Evolutionary conservation across 2,888 invertebrate species (phyloP), one percentile per base, ranked within the genome.

Genomic region (Perithous albicinctus): DNA sequence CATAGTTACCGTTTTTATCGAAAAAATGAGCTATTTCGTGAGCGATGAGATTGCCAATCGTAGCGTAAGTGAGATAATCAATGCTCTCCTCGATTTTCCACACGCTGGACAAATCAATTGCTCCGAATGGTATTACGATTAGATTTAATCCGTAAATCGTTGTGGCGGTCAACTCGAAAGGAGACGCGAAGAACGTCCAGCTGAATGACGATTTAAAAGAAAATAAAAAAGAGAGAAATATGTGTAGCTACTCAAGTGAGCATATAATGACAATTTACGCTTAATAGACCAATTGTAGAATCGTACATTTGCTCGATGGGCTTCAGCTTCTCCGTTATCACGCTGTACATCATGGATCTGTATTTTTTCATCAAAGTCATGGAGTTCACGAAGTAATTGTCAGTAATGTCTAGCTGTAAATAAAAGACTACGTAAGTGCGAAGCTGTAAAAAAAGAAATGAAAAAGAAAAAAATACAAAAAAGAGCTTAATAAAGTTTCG

Each of bases 21-120:
- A 90, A 90, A 29, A 89, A 87, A 84, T 86, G 88, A 56, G 88
- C 86, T 15, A 90, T 90, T 76, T 89, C 88, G n/a, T 85, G 88
- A 59, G 88, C 89, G 77, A 90, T 85, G 43, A 85, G 70, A 78
- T 80, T 88, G n/a, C 90, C 90, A 56, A 90, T 84, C 3, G 84
- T 89, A 8, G 89, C 89, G n/a, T 87, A 46, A 51, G 41, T 78
- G 35, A 88, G 66, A 74, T 89, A 87, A 75, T 86, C 75, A 8
- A 88, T 85, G 15, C 51, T 20, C 61, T 80, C 74, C 1, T 82
- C 18, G 12, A 79, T 83, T 59, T 81, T 54, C 15, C 59, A 18
- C 18, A 83, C 70, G 1, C 61, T 66, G 15, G 86, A 59, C 86
- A 86, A 79, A 72, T 90, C 89, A 26, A 89, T 80, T 10, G 86